Evolutionary conservation across 2,888 invertebrate species (phyloP).

Genomic region (Isotomurus palustris): DNA sequence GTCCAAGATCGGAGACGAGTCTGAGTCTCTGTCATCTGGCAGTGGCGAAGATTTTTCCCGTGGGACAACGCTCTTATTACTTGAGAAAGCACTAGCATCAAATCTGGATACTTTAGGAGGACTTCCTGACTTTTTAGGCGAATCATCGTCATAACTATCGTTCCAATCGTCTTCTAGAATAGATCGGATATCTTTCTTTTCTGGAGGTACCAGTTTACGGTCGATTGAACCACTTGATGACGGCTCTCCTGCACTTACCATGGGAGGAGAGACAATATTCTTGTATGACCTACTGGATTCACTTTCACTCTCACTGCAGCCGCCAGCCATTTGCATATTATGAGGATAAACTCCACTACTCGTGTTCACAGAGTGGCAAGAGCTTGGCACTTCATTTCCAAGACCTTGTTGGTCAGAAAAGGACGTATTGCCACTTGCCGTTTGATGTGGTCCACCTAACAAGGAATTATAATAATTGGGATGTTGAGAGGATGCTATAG

Average conservation of each 20-base stretch:
- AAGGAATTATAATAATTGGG: slow-evolving; percentile 4
- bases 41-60: background rate
- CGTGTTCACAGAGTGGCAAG: background rate
- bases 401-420: background rate
- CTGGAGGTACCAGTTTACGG: slow-evolving; percentile 16
- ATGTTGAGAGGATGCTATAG: background rate
- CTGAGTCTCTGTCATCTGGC: background rate
- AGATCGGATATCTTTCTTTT: slow-evolving; percentile 44
- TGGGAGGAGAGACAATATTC: background rate
- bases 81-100: slow-evolving; percentile 44
- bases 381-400: background rate
- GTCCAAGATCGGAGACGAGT: background rate
- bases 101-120: slow-evolving; percentile 44
- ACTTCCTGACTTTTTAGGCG: slow-evolving; percentile 22
- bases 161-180: slow-evolving; percentile 46
- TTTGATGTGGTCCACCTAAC: no score
- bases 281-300: background rate
- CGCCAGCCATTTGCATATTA: background rate
- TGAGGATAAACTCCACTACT: background rate
- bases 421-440: no score
- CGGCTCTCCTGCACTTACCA: background rate
- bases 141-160: slow-evolving; percentile 41
- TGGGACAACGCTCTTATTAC: no score
- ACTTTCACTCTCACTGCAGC: background rate
- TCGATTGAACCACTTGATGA: background rate